Conservation (phyloP, 1,140 invertebrate species). For the Chelonus insularis region DNA sequence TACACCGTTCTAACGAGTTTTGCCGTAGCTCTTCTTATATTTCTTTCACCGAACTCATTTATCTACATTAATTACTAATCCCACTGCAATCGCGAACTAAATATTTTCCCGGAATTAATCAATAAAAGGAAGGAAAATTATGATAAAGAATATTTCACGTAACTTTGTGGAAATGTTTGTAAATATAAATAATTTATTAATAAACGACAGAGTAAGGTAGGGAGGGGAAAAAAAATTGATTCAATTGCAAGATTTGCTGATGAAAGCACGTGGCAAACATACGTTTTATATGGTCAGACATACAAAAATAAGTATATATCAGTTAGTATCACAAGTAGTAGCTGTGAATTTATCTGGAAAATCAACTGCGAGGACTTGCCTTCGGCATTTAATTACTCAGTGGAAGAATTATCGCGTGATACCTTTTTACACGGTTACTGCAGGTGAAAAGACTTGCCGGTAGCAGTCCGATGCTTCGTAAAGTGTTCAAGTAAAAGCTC, state of each 20-base stretch:
- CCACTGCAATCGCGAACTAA: neutral
- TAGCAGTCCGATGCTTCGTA: too few relatives aligned
- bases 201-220: too few relatives aligned
- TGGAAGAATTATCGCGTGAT: slow-evolving; percentile 37
- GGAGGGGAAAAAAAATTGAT: neutral
- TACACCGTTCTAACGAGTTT: slow-evolving; percentile 21
- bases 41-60: slow-evolving; percentile 17
- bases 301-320: neutral
- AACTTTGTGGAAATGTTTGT: too few relatives aligned
- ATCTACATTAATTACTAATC: slow-evolving; percentile 20
- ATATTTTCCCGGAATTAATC: neutral
- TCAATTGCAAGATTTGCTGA: too few relatives aligned
- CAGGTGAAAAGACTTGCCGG: slow-evolving; percentile 31
- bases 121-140: neutral
- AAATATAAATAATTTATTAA: too few relatives aligned
- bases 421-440: slow-evolving; percentile 36
- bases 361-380: slow-evolving; percentile 38
- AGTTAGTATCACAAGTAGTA: slow-evolving; percentile 5
- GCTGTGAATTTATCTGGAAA: slow-evolving; percentile 31
- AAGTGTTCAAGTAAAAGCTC: too few relatives aligned
- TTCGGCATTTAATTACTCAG: slow-evolving; percentile 36
- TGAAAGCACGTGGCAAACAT: slow-evolving; percentile 34
- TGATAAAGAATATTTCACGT: neutral
- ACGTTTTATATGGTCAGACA: neutral
- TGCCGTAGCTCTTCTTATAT: slow-evolving; percentile 6